Base-by-base conservation (phyloP, 2,797 vertebrate species). In the Poecilia gillii region DNA sequence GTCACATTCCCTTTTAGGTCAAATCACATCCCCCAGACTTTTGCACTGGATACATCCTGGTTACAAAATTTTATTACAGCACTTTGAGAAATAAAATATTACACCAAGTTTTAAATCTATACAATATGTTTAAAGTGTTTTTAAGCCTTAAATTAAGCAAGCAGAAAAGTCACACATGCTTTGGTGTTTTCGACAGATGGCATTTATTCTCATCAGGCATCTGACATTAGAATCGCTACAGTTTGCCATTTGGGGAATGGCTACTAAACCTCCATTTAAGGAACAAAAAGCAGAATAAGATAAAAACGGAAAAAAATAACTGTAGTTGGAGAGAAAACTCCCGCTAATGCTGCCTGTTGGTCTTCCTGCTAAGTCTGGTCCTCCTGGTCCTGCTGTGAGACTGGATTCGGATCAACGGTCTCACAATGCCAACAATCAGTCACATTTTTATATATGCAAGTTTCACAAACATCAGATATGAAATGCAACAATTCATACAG, bases 201-300 rank as follows among this genome's bases (percentile, higher is more conserved):
- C 92, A 79, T 96, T 96, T 96, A 96, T 94, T 96, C 87, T 94
- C 87, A 92, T 81, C 89, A 92, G 91, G 90, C 94, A 95, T 95
- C 95, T 95, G 95, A 96, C 95, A 96, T 96, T 95, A 92, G 93
- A 95, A 94, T 93, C 83, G 86, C 95, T 95, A 95, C 89, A 82
- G 86, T 89, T 88, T 9, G 62, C 84, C 88, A 83, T 70, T 72
- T 36, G 70, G 73, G 78, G 77, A 86, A 87, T 57, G 81, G 89
- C 93, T 74, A 41, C 93, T 90, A 89, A 82, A 91, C 87, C 84
- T 91, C 84, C 86, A 85, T 72, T 77, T 86, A 82, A 90, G 87
- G 83, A 88, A 90, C 89, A 87, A 87, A 91, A 76, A 86, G 84
- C 80, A 85, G 73, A 84, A 84, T 87, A 72, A 77, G 87, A 76